phyloP scores from a whole-genome alignment of 2,888 invertebrate genomes.

The Sicus ferrugineus region DNA sequence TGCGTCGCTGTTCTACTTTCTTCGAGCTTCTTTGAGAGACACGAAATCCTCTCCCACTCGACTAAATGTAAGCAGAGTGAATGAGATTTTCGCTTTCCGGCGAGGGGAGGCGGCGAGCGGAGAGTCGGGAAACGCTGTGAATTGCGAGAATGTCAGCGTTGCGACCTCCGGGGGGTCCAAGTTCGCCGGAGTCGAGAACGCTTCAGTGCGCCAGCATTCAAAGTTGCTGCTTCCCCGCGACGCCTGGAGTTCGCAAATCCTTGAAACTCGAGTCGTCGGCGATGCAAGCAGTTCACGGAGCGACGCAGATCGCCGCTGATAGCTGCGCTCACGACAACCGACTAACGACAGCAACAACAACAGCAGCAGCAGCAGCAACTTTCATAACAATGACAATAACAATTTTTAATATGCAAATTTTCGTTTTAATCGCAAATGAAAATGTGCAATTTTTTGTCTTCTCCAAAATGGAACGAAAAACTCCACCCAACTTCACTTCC shows the following conservation, averaged over 20 bases:
- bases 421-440: conserved; percentile 14
- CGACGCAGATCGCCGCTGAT: background rate
- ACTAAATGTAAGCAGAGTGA: conserved; percentile 12
- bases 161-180: conserved; percentile 10
- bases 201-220: background rate
- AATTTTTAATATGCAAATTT: conserved; percentile 23
- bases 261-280: too few relatives aligned
- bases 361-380: conserved; percentile 4
- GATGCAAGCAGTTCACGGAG: too few relatives aligned
- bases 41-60: background rate
- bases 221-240: background rate
- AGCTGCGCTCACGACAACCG: conserved; percentile 6
- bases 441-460: too few relatives aligned
- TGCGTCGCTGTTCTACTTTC: conserved; percentile 7
- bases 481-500: background rate
- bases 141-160: background rate
- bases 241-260: background rate
- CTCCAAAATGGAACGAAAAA: background rate
- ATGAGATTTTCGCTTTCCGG: conserved; percentile 4
- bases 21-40: conserved; percentile 2
- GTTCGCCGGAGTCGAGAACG: background rate
- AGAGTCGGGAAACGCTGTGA: background rate
- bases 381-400: conserved; percentile 4
- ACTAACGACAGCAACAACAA: background rate
- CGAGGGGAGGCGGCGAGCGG: background rate